Evolutionary conservation across 2,888 invertebrate species (phyloP), one percentile per base, ranked within the genome.

Genomic region (Lissocephala sabroskyi): DNA sequence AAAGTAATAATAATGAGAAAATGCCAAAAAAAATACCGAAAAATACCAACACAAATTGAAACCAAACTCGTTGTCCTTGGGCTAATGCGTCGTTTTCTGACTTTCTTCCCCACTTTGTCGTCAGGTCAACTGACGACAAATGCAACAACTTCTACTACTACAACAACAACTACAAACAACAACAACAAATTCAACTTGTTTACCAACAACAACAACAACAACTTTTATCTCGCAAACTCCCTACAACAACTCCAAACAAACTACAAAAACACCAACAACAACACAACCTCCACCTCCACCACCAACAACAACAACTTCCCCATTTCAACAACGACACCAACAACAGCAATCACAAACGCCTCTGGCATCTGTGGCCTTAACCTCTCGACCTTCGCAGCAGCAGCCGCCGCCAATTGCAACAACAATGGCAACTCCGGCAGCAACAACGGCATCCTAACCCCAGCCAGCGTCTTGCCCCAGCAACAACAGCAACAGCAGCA

Each of bases 101-200:
- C 80, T 84, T 83, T 84, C 75, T 82, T 82, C 80, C 82, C 82
- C 80, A 70, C 56, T 71, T 81, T 85, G 85, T 85, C 85, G 85
- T 85, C 85, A 85, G 84, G 84, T 84, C 81, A 84, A 79, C 84
- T 85, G 85, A 85, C 85, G 85, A 84, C 85, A 82, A 82, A 80
- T 76, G 71, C 82, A 62, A 74, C 81, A 78, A 77, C 71, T 63
- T 74, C 75, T 60, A 67, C 80, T 60, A 67, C 80, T 59, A 79
- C 59, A 59, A 65, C 65, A 56, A 53, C 52, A 48, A 52, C 33
- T 49, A 57, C 50, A 55, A 49, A 52, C 56, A 59, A 66, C 59
- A 55, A 64, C 62, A 54, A 62, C 64, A 57, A 67, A 60, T 51
- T 65, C 68, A 62, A 73, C 67, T 63, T 59, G 46, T 51, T 52